Percentiles rank a stretch among this genome's conserved stretches.
Conservation (phyloP, 35 echinoderm and acorn worm species). For the Strongylocentrotus purpuratus region DNA sequence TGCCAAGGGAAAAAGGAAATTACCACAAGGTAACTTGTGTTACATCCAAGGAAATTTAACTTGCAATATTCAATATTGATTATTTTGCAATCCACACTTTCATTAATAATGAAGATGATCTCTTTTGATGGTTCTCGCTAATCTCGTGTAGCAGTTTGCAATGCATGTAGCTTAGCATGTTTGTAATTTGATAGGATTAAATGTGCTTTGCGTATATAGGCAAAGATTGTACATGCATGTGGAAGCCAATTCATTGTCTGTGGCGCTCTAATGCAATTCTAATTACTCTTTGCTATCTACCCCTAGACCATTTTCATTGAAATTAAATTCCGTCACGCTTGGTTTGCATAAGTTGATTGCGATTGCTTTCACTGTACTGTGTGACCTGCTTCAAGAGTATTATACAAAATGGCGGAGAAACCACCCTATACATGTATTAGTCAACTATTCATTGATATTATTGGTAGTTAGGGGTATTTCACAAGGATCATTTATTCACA, state of each 20-base stretch:
- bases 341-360: too few species aligned
- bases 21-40: too few species aligned
- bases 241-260: background rate
- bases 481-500: too few species aligned
- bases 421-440: too few species aligned
- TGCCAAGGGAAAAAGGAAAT: too few species aligned
- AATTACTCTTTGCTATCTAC: background rate
- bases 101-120: background rate
- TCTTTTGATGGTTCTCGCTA: background rate
- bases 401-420: too few species aligned
- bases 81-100: background rate
- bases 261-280: background rate
- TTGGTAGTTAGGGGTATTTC: too few species aligned
- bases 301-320: background rate
- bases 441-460: too few species aligned
- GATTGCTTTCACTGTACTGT: too few species aligned
- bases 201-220: background rate
- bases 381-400: too few species aligned
- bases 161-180: background rate
- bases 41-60: too few species aligned
- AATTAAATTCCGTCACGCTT: background rate
- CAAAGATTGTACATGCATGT: background rate
- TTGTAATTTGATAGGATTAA: background rate
- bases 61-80: background rate
- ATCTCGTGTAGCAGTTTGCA: background rate